phyloP scores from a whole-genome alignment of 1,140 invertebrate species.

The Andricus grossulariae region DNA sequence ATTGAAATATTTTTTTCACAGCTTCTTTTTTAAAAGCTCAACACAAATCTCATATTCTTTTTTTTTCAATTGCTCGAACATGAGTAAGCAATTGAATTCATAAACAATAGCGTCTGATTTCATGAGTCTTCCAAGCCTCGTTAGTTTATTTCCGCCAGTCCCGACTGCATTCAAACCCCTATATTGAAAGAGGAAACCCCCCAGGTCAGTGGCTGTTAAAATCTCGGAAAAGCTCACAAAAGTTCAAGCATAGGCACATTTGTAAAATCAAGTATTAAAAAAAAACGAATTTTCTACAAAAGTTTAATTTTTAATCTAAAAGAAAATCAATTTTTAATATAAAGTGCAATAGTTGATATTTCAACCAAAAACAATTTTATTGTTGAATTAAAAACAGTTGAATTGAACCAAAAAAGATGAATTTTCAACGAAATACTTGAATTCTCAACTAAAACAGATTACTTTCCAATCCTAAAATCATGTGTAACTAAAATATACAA shows the following conservation, averaged over 20 bases:
- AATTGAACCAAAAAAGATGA: no score
- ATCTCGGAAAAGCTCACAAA: background rate
- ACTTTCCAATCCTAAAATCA: no score
- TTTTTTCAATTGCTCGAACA: background rate
- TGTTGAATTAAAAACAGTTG: no score
- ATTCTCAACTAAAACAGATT: no score
- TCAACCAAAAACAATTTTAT: no score
- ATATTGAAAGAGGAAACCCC: background rate
- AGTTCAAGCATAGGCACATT: background rate
- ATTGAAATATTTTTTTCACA: no score
- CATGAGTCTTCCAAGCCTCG: background rate
- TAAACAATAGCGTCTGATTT: slow-evolving; percentile 2
- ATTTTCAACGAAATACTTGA: no score
- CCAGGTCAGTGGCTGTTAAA: background rate
- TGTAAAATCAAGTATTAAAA: background rate
- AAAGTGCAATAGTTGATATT: no score
- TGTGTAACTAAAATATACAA: no score
- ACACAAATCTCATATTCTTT: background rate
- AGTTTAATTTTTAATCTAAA: no score
- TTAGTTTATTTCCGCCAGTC: slow-evolving; percentile 1
- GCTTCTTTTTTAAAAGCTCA: background rate
- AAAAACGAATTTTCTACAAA: no score
- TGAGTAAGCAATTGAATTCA: background rate
- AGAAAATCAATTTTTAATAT: no score
- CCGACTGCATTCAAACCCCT: background rate